A percentile compares a stretch with the other conserved stretches of the same genome.
Evolutionary conservation across 2,113 vertebrate species (phyloP).

Genomic region (Chionodraco myersi): DNA sequence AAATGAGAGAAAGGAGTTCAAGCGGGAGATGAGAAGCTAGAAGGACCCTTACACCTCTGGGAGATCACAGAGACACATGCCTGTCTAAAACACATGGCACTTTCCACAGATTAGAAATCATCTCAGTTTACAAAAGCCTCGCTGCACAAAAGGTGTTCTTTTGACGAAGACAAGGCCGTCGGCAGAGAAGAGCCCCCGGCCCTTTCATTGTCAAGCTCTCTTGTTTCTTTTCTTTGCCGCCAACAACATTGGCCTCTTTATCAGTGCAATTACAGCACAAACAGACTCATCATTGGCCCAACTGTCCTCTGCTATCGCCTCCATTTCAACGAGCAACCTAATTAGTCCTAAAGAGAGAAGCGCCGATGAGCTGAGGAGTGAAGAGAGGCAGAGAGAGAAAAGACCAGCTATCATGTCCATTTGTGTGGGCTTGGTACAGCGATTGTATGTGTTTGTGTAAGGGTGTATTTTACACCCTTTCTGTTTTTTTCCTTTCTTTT

Average conservation of each 20-base stretch:
- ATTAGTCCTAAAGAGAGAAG: slow-evolving; percentile 86
- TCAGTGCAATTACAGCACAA: slow-evolving; percentile 83
- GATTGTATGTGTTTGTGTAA: slow-evolving; percentile 56
- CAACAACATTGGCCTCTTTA: slow-evolving; percentile 79
- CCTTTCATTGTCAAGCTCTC: slow-evolving; percentile 67
- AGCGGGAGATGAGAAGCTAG: slow-evolving; percentile 62
- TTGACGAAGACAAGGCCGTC: slow-evolving; percentile 55
- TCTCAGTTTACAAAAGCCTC: slow-evolving; percentile 70
- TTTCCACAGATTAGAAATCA: slow-evolving; percentile 74
- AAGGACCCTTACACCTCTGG: slow-evolving; percentile 58
- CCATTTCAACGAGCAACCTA: slow-evolving; percentile 83
- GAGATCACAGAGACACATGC: slow-evolving; percentile 66
- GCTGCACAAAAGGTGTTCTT: slow-evolving; percentile 73
- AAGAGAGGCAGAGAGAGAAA: slow-evolving; percentile 61
- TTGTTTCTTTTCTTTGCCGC: slow-evolving; percentile 67
- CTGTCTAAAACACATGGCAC: slow-evolving; percentile 64
- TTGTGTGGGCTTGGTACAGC: slow-evolving; percentile 67
- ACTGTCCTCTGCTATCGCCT: slow-evolving; percentile 79
- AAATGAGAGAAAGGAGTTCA: slow-evolving; percentile 39
- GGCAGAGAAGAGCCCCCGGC: slow-evolving; percentile 49
- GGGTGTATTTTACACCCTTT: slow-evolving; percentile 42
- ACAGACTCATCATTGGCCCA: slow-evolving; percentile 79
- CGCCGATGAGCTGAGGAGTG: slow-evolving; percentile 68
- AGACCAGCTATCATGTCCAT: slow-evolving; percentile 71
- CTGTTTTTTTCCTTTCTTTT: slow-evolving; percentile 61